Evolutionary conservation across 1,140 invertebrate species (phyloP), one percentile per base, ranked within the genome.

Genomic region (Liolophura sinensis): DNA sequence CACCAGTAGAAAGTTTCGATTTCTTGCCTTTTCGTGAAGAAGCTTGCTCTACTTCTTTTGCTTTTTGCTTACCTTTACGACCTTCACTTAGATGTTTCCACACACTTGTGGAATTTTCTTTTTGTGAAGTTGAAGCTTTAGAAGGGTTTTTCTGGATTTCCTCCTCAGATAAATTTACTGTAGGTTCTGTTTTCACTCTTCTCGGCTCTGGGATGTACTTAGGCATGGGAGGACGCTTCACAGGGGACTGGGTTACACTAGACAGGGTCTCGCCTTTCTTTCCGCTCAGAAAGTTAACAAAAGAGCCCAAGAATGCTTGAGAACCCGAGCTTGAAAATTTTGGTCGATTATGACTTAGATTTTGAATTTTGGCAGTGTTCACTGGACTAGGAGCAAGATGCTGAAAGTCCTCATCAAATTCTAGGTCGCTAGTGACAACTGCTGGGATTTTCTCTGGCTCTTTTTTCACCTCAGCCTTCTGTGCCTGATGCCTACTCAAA

Each of bases 251-350:
- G 61, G 77, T 79, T 15, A 82, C 76, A 69, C 80, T 82, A 18
- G 79, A 80, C 61, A 83, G 69, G 12, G 82, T 83, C 65, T 83
- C 82, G 48, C 78, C 77, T 66, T 82, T 83, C 54, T 81, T 79
- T 27, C 82, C 82, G 62, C 80, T 74, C 22, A 83, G 69, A 66
- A 82, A 83, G 65, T 71, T 81, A 18, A 82, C 59, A 65, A 78
- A 83, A 25, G 78, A 81, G 52, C 78, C 74, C 67, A 80, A 75
- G 63, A 82, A 82, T 9, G 75, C 31, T 40, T 40, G 31, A 40
- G 31, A 40, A 40, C 31, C 31, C 9, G 31, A 47, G 18, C 20
- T 54, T 12, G 51, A 20, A 3, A 20, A 7, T 7, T 24, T 54
- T 20, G 51, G n/a, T 54, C 9, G 25, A 15, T 27, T 31, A 57